Conservation (phyloP, 2,888 invertebrate genomes). For the Globia sparganii region DNA sequence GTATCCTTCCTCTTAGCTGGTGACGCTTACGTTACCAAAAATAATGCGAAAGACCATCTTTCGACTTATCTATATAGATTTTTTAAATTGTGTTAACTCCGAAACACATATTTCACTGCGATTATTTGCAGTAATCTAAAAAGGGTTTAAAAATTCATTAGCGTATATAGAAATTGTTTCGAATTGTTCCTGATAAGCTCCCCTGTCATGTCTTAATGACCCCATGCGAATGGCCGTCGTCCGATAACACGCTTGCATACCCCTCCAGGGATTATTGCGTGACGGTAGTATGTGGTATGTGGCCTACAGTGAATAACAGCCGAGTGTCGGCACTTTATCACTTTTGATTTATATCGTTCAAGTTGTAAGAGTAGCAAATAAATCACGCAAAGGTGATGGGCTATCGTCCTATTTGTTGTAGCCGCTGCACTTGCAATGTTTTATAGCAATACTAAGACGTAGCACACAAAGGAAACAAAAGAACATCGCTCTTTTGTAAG, state of each 20-base stretch:
- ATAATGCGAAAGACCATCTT: neutral
- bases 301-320: slow-evolving; percentile 47
- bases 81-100: neutral
- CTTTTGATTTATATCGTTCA: slow-evolving; percentile 48
- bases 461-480: slow-evolving; percentile 15
- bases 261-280: slow-evolving; percentile 41
- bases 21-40: neutral
- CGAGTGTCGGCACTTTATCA: slow-evolving; percentile 56
- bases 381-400: slow-evolving; percentile 49
- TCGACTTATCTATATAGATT: neutral
- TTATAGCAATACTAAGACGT: slow-evolving; percentile 2
- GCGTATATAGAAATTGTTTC: neutral
- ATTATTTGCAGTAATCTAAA: neutral
- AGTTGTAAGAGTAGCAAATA: slow-evolving; percentile 45
- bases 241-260: slow-evolving; percentile 33
- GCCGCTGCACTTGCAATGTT: slow-evolving; percentile 31
- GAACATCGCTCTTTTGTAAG: slow-evolving; percentile 1
- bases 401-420: slow-evolving; percentile 52
- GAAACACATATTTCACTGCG: neutral
- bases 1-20: neutral
- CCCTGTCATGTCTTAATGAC: slow-evolving; percentile 15
- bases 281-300: slow-evolving; percentile 40
- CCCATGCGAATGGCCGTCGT: slow-evolving; percentile 19
- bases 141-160: slow-evolving; percentile 3
- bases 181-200: slow-evolving; percentile 1